A percentile compares a stretch with the other conserved stretches of the same genome.
Conservation (phyloP, 2,797 vertebrate genomes). For the Hemibagrus guttatus region DNA sequence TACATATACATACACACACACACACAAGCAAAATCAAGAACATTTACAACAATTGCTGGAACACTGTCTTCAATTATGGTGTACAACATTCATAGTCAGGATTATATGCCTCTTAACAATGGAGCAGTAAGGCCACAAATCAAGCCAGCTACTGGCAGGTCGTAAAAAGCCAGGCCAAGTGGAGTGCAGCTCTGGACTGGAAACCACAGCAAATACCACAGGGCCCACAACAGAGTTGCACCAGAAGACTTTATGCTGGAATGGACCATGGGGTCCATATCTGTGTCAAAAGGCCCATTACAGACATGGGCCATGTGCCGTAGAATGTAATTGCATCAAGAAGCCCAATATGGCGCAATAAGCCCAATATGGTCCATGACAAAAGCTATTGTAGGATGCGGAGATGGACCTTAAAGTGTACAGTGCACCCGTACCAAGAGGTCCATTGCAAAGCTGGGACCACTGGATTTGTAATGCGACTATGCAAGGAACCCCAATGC, state of each 20-base stretch:
- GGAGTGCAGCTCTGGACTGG: conserved; percentile 23
- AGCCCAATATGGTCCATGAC: neutral
- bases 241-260: neutral
- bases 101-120: conserved; percentile 29
- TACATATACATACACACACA: neutral
- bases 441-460: neutral
- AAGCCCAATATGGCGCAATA: neutral
- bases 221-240: conserved; percentile 1
- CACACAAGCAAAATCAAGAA: neutral
- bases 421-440: neutral
- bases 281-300: neutral
- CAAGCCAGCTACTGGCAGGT: conserved; percentile 39
- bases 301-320: neutral
- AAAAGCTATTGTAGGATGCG: neutral
- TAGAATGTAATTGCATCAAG: neutral
- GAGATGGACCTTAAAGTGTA: neutral
- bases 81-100: neutral
- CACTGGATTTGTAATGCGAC: neutral
- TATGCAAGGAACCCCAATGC: neutral
- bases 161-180: conserved; percentile 23
- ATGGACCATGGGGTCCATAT: neutral
- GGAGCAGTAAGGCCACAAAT: conserved; percentile 26
- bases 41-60: conserved; percentile 9
- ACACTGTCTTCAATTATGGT: conserved; percentile 17
- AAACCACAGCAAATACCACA: conserved; percentile 11